Conservation (phyloP, 2,888 invertebrate species). For the Platerodrilus igneus region DNA sequence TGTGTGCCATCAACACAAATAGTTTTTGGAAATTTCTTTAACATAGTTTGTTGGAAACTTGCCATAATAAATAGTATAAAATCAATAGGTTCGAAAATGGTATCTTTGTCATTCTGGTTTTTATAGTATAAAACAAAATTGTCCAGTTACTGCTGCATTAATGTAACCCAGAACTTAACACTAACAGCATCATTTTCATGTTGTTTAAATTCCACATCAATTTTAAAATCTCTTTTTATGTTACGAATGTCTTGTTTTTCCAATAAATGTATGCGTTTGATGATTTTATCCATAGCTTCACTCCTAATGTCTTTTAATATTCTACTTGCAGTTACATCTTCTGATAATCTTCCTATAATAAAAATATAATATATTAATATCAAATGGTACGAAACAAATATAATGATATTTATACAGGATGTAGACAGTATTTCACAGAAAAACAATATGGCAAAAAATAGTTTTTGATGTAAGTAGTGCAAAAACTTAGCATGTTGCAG, state of each 20-base stretch:
- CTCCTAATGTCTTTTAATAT: constrained; percentile 4
- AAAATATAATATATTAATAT: no score
- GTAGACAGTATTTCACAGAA: no score
- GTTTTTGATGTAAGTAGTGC: no score
- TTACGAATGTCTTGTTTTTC: constrained; percentile 1
- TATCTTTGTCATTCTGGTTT: neutral
- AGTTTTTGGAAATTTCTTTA: constrained; percentile 4
- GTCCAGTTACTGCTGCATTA: neutral
- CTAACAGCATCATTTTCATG: constrained; percentile 2
- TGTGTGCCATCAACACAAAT: no score
- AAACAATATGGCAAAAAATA: no score
- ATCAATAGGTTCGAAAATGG: constrained; percentile 4
- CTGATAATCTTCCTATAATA: neutral
- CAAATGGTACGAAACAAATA: no score
- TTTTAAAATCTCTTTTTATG: constrained; percentile 1
- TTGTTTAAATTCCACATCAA: neutral
- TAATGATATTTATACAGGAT: no score
- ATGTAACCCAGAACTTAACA: constrained; percentile 1
- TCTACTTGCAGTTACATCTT: constrained; percentile 3
- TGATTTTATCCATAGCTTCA: neutral
- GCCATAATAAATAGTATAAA: constrained; percentile 3
- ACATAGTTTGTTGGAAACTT: neutral
- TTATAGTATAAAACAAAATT: constrained; percentile 3
- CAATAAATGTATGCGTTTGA: constrained; percentile 2
- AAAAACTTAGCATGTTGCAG: no score